Conservation (phyloP, 30 jellyfish, hydroid and myxozoan genomes). For the Hydra vulgaris region DNA sequence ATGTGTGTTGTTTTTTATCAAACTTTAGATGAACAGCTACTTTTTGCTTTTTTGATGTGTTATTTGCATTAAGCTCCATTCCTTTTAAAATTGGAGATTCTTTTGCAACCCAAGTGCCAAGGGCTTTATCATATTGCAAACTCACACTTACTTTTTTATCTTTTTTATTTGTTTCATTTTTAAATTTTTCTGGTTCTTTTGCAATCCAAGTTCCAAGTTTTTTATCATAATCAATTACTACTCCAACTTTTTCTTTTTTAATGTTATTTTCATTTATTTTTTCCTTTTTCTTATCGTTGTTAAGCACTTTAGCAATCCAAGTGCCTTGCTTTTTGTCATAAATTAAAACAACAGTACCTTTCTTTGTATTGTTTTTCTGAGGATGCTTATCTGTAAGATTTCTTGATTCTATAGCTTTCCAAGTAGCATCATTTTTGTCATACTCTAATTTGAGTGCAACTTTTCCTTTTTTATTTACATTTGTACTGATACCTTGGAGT, state of each 20-base stretch:
- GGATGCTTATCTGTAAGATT: slow-evolving; percentile 4
- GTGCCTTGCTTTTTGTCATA: slow-evolving; percentile 3
- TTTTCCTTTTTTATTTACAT: not conserved
- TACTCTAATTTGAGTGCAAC: slow-evolving; percentile 1
- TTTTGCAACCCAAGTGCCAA: not conserved
- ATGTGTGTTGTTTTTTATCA: slow-evolving; percentile 10
- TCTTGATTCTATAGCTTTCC: slow-evolving; percentile 10
- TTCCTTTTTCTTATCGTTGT: not conserved
- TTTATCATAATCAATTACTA: not conserved
- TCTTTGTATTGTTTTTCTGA: slow-evolving; percentile 3
- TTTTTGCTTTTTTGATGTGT: not conserved
- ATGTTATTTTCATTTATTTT: slow-evolving; percentile 1
- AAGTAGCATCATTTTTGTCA: not conserved
- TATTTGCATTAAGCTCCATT: not conserved
- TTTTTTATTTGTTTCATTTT: too few species aligned
- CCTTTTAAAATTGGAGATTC: not conserved
- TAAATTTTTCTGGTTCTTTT: not conserved
- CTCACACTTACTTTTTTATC: not conserved
- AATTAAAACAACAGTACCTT: slow-evolving; percentile 4
- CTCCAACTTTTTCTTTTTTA: slow-evolving; percentile 11
- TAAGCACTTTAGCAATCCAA: slow-evolving; percentile 9
- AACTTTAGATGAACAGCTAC: not conserved
- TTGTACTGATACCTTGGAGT: not conserved
- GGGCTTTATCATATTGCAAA: not conserved
- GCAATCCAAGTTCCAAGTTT: slow-evolving; percentile 23